Base-by-base conservation (phyloP, 2,888 invertebrate species). In the Barypeithes pellucidus region DNA sequence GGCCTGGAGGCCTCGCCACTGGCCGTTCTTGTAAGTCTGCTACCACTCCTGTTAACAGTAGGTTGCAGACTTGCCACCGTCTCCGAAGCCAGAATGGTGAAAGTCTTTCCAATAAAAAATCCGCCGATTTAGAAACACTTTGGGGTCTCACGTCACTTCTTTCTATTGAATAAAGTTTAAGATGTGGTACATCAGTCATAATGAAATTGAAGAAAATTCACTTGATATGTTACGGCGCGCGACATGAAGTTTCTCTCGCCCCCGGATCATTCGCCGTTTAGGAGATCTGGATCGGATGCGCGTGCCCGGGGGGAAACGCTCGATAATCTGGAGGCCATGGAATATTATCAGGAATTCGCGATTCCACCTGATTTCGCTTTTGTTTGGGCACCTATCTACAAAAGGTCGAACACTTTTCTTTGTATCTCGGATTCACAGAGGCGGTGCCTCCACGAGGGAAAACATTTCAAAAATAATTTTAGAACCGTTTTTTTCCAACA, bases 51-150 rank as follows among this genome's bases (percentile, higher is more conserved):
- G 50, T 72, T 71, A 73, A 71, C 65, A 70, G 76, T 77, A 43
- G 77, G 77, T 80, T 84, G 85, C 77, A 82, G 80, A 78, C 79
- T 82, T 68, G 65, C 65, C 62, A 85, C 83, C 71, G 85, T 83
- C 80, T 85, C 85, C 78, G 86, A 85, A 84, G 86, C 86, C 86
- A 86, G 85, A 84, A 81, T 85, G 84, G 80, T 78, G 82, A 79
- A 71, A 77, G 77, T 74, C 78, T 79, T 79, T 78, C 77, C 77
- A 78, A 77, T 79, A 77, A 79, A 75, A 77, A 80, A 76, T 75
- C 76, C 73, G 66, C 72, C 73, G 77, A 78, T 75, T 77, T 75
- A 68, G 73, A 69, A 52, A 41, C 70, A 66, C 60, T 60, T n/a
- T 41, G 47, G 24, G 67, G 43, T 77, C 68, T 67, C 69, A 77